These are phyloP conservation scores for Watersipora subatra DNA, from an alignment of 1,140 invertebrate genomes.

Conservation along the genomic window DNA sequence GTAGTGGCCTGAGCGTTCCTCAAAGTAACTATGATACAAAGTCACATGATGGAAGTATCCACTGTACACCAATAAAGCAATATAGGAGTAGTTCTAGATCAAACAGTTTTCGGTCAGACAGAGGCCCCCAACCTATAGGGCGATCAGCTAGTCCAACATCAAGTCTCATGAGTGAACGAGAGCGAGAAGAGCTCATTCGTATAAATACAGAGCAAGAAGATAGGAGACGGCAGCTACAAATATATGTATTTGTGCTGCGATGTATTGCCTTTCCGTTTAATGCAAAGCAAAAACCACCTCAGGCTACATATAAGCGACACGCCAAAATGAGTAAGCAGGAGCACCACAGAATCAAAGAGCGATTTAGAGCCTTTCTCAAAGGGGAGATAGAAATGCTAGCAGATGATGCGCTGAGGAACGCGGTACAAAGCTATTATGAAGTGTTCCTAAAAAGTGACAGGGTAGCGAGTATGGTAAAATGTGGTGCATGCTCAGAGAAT, in stretches of 20 bases:
- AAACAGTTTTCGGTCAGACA: not conserved
- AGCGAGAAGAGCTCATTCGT: conserved; percentile 30
- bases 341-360: conserved; percentile 80
- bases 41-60: not conserved
- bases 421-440: conserved; percentile 91
- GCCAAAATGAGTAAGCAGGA: conserved; percentile 87
- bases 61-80: not conserved
- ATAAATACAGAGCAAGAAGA: conserved; percentile 37
- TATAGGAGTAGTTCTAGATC: not conserved
- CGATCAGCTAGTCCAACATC: conserved; percentile 68
- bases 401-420: conserved; percentile 97
- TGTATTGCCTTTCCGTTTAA: conserved; percentile 99
- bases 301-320: conserved; percentile 66
- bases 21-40: not conserved
- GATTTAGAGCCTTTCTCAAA: conserved; percentile 67
- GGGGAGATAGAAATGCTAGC: conserved; percentile 86
- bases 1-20: not conserved
- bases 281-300: conserved; percentile 76
- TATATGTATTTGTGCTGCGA: conserved; percentile 95
- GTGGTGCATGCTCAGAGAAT: conserved; percentile 89
- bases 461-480: conserved; percentile 84
- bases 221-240: conserved; percentile 53
- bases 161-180: conserved; percentile 61
- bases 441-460: conserved; percentile 93
- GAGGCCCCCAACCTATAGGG: not conserved